Base-by-base conservation (phyloP, 2,113 vertebrate genomes). In the Vimba vimba region DNA sequence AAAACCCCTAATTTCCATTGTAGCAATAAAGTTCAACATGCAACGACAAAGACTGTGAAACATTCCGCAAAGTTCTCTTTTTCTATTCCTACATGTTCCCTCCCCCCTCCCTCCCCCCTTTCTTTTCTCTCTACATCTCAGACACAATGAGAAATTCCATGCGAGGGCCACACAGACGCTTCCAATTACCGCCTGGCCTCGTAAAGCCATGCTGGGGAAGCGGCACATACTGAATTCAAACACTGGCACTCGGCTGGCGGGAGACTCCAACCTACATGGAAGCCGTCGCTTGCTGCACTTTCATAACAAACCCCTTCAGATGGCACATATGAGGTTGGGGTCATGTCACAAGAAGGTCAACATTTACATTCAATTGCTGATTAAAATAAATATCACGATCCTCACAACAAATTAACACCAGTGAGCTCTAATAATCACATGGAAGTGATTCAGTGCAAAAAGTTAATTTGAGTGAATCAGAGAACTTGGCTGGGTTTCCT, bases 121-220 rank as follows among this genome's bases (percentile, higher is more conserved):
- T 83, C 59, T 27, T 78, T 78, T 73, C 66, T 77, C 79, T 87
- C 78, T 83, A 47, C 82, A 82, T 88, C 78, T 80, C 79, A 36
- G 88, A 93, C 90, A 88, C 87, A 94, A 91, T 90, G 89, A 92
- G 91, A 91, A 88, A 90, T 86, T 91, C 92, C 93, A 89, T 84
- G 88, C 15, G 80, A 93, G 82, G 87, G 87, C 87, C 86, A 91
- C 90, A 92, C 90, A 94, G 92, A 92, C 79, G 90, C 86, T 93
- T 95, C 92, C 92, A 94, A 94, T 95, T 93, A 93, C 81, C 75
- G 80, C 80, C 39, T 43, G 60, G 79, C 88, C 85, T 89, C 86
- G 75, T 89, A 83, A 93, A 92, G 86, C 74, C 60, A 74, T 2
- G 79, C 82, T 76, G 60, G 88, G 86, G 87, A 74, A 83, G 82